Conservation (phyloP, 1,140 invertebrate genomes). For the Macrobrachium nipponense region DNA sequence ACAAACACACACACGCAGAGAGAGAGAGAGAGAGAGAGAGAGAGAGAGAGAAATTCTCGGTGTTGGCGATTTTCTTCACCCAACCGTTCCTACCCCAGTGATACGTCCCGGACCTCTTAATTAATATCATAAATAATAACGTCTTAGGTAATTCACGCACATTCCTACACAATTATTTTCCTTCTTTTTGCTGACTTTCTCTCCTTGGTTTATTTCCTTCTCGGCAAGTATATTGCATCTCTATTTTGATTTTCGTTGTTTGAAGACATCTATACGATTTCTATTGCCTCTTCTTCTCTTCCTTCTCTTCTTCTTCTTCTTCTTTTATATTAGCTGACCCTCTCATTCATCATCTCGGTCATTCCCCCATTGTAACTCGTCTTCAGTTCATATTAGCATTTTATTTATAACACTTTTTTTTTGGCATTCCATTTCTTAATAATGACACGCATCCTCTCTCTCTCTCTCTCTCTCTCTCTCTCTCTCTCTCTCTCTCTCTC, state of each 20-base stretch:
- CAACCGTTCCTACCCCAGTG: neutral
- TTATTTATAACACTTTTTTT: neutral
- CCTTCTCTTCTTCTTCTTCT: neutral
- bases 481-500: too few relatives aligned
- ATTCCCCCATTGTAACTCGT: neutral
- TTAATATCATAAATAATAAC: too few relatives aligned
- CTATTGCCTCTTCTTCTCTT: neutral
- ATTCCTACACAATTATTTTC: neutral
- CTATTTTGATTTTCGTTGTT: neutral
- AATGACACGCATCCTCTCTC: neutral
- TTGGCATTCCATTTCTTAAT: neutral
- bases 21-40: conserved; percentile 6
- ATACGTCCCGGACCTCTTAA: neutral
- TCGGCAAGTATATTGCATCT: neutral
- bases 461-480: neutral
- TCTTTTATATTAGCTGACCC: neutral
- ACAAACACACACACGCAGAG: neutral
- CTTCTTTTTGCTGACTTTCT: neutral
- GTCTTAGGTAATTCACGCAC: too few relatives aligned
- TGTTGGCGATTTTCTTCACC: neutral
- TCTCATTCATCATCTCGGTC: neutral
- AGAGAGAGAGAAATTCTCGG: neutral
- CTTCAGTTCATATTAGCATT: neutral
- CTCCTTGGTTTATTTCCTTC: neutral
- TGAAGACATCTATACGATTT: too few relatives aligned